phyloP scores from a whole-genome alignment of 2,797 vertebrate genomes.

The Dendrocincla fuliginosa region DNA sequence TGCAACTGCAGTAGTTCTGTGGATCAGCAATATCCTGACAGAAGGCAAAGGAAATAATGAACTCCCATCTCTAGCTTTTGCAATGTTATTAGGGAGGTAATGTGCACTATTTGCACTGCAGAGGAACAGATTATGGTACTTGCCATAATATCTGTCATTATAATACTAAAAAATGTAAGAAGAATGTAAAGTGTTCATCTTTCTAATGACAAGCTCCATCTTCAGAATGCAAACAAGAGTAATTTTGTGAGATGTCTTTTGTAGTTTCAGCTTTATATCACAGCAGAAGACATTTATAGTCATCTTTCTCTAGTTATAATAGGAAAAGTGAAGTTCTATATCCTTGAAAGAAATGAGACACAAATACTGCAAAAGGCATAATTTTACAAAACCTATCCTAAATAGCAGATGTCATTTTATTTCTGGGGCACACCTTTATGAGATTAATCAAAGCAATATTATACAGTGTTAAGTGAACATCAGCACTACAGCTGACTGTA shows the following conservation, averaged over 20 bases:
- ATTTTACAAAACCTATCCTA: neutral
- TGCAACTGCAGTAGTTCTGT: neutral
- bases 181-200: constrained; percentile 6
- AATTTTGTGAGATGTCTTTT: constrained; percentile 18
- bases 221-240: constrained; percentile 24
- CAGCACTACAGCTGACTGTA: neutral
- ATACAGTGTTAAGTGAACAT: neutral
- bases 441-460: neutral
- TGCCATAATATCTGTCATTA: constrained; percentile 25
- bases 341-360: neutral
- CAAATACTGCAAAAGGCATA: neutral
- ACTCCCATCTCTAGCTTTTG: neutral
- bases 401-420: neutral
- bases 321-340: neutral
- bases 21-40: neutral
- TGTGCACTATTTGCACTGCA: neutral
- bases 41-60: neutral
- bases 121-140: neutral
- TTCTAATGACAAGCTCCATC: constrained; percentile 1
- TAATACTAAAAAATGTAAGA: constrained; percentile 23
- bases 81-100: neutral
- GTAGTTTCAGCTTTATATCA: constrained; percentile 5
- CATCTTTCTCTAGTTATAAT: neutral
- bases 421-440: neutral
- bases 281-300: constrained; percentile 16